Percentiles rank a stretch among this genome's conserved stretches.
phyloP scores from a whole-genome alignment of 2,888 invertebrate species.

The Bibio marci region DNA sequence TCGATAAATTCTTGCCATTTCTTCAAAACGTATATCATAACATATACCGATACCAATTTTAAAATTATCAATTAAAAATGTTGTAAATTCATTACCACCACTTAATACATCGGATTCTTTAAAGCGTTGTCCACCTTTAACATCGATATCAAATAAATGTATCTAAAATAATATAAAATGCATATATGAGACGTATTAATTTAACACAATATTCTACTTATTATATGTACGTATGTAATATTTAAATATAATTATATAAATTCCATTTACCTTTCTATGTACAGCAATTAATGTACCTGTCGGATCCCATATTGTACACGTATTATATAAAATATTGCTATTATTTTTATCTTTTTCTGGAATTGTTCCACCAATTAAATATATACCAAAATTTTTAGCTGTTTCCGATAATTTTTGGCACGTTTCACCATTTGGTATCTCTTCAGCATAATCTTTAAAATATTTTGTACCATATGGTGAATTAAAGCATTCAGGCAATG shows the following conservation, averaged over 20 bases:
- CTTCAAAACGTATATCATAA: slow-evolving; percentile 85
- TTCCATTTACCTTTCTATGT: slow-evolving; percentile 53
- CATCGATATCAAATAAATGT: slow-evolving; percentile 91
- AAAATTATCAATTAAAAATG: slow-evolving; percentile 47
- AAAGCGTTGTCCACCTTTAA: slow-evolving; percentile 82
- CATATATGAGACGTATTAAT: not conserved
- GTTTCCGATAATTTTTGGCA: slow-evolving; percentile 49
- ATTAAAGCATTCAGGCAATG: slow-evolving; percentile 82
- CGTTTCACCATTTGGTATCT: slow-evolving; percentile 63
- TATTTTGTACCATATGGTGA: slow-evolving; percentile 81
- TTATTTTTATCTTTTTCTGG: slow-evolving; percentile 51
- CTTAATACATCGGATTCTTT: slow-evolving; percentile 75
- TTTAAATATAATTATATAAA: not conserved
- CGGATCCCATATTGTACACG: slow-evolving; percentile 72
- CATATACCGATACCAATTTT: slow-evolving; percentile 87
- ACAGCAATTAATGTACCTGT: slow-evolving; percentile 60
- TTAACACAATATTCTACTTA: not conserved
- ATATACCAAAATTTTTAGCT: slow-evolving; percentile 59
- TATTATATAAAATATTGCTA: slow-evolving; percentile 56
- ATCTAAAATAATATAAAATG: slow-evolving; percentile 34
- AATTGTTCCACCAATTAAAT: slow-evolving; percentile 77
- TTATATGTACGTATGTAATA: not conserved
- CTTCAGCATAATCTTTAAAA: slow-evolving; percentile 75
- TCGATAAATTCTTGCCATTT: slow-evolving; percentile 63
- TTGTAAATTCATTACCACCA: slow-evolving; percentile 56